Evolutionary conservation across 2,888 invertebrate species (phyloP).

Genomic region (Stenodema calcarata): DNA sequence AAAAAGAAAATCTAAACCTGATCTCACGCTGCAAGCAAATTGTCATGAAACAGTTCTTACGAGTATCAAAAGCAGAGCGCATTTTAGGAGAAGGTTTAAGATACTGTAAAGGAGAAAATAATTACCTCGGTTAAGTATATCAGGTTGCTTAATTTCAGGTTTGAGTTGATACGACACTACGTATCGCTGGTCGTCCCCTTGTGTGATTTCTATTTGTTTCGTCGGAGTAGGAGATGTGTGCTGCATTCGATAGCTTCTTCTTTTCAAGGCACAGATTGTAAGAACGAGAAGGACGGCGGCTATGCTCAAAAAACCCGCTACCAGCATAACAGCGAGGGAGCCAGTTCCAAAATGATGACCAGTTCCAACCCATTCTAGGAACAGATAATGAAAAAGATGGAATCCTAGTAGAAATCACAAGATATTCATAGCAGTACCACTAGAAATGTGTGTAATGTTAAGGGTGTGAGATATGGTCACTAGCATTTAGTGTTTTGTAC

Average conservation of each 20-base stretch:
- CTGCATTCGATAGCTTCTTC: slow-evolving; percentile 63
- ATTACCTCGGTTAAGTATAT: slow-evolving; percentile 73
- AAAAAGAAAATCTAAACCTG: too few species aligned
- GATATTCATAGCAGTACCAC: too few species aligned
- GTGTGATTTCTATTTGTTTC: slow-evolving; percentile 74
- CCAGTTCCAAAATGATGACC: slow-evolving; percentile 48
- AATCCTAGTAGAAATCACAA: slow-evolving; percentile 60
- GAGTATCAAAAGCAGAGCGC: too few species aligned
- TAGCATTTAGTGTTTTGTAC: too few species aligned
- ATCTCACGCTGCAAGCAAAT: too few species aligned
- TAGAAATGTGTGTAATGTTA: too few species aligned
- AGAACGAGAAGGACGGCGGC: slow-evolving; percentile 71
- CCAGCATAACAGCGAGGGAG: slow-evolving; percentile 62
- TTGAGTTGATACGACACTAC: slow-evolving; percentile 87
- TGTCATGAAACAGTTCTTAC: too few species aligned
- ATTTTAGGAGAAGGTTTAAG: too few species aligned
- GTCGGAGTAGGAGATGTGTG: slow-evolving; percentile 61
- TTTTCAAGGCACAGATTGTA: slow-evolving; percentile 70
- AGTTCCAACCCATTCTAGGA: slow-evolving; percentile 56
- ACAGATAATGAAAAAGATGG: not conserved
- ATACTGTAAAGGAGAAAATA: too few species aligned
- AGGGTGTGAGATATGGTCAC: too few species aligned
- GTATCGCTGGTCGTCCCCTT: slow-evolving; percentile 78
- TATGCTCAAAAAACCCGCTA: slow-evolving; percentile 71
- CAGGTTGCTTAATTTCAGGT: slow-evolving; percentile 71